phyloP scores from a whole-genome alignment of 2,888 invertebrate species.

The Digitonthophagus gazella region DNA sequence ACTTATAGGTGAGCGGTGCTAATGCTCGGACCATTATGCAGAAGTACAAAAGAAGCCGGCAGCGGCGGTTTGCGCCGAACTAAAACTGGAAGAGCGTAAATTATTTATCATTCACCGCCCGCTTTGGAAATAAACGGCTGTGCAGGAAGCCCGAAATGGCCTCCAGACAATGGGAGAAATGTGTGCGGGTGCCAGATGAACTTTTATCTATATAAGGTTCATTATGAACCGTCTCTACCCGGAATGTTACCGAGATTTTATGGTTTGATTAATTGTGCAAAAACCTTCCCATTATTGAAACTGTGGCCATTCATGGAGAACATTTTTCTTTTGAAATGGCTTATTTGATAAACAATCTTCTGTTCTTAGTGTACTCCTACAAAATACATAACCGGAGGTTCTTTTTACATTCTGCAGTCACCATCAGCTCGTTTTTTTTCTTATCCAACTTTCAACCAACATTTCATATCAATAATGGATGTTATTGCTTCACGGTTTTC shows the following conservation, averaged over 20 bases:
- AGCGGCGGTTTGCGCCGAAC: background rate
- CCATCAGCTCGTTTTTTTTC: too few species aligned
- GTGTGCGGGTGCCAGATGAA: background rate
- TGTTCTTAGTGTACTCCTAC: background rate
- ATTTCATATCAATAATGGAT: too few species aligned
- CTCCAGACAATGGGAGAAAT: background rate
- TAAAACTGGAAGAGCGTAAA: constrained; percentile 8
- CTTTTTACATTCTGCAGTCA: too few species aligned
- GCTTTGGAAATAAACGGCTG: background rate
- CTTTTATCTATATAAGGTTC: background rate
- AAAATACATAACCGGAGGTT: constrained; percentile 2
- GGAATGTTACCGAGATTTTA: background rate
- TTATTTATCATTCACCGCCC: constrained; percentile 3
- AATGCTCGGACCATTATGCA: constrained; percentile 7
- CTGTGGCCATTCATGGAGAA: constrained; percentile 2
- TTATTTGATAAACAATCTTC: constrained; percentile 1
- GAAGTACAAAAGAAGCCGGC: constrained; percentile 12
- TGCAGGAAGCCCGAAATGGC: background rate
- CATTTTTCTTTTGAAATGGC: background rate
- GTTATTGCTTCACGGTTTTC: too few species aligned
- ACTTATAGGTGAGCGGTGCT: constrained; percentile 13
- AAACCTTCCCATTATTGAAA: background rate
- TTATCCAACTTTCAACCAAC: too few species aligned
- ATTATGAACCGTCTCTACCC: background rate
- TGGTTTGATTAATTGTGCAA: background rate